Percentiles rank a stretch among this genome's conserved stretches.
These are phyloP conservation scores for Macropis europaea DNA, from an alignment of 2,888 invertebrate species.

Conservation along the genomic window DNA sequence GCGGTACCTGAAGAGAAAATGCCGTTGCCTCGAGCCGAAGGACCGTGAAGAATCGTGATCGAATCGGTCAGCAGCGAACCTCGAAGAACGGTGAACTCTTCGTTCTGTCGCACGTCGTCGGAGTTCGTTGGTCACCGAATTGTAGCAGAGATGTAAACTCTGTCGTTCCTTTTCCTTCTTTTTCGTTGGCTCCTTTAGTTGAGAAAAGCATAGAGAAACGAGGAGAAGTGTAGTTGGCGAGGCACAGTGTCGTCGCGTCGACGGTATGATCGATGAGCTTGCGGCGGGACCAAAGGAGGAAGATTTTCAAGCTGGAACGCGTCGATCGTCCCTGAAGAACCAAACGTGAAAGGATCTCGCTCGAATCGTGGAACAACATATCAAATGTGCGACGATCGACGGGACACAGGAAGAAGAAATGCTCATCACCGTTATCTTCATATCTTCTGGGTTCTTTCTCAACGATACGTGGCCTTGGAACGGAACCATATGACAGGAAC, in stretches of 20 bases:
- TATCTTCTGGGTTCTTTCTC: slow-evolving; percentile 1
- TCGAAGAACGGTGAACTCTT: neutral
- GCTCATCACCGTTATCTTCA: slow-evolving; percentile 2
- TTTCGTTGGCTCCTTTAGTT: slow-evolving; percentile 1
- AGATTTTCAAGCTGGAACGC: neutral
- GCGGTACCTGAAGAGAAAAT: slow-evolving; percentile 77
- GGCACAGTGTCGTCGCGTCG: neutral
- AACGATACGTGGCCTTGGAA: slow-evolving; percentile 42
- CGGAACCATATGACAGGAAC: slow-evolving; percentile 16
- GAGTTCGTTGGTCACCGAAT: neutral
- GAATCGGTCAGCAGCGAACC: neutral
- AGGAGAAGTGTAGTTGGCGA: too few relatives aligned
- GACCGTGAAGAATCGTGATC: slow-evolving; percentile 34
- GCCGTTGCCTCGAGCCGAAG: slow-evolving; percentile 71
- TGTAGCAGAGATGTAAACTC: neutral
- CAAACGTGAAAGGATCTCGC: neutral
- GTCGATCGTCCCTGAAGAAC: neutral
- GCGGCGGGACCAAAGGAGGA: slow-evolving; percentile 42
- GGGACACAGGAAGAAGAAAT: neutral
- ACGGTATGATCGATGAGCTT: slow-evolving; percentile 28
- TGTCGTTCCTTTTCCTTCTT: neutral
- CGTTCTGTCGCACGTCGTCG: neutral
- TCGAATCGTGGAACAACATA: neutral
- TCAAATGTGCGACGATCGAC: neutral
- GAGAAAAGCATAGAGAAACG: neutral